Evolutionary conservation across 2,113 vertebrate genomes (phyloP), one percentile per base, ranked within the genome.

Genomic region (Hirundichthys speculiger): DNA sequence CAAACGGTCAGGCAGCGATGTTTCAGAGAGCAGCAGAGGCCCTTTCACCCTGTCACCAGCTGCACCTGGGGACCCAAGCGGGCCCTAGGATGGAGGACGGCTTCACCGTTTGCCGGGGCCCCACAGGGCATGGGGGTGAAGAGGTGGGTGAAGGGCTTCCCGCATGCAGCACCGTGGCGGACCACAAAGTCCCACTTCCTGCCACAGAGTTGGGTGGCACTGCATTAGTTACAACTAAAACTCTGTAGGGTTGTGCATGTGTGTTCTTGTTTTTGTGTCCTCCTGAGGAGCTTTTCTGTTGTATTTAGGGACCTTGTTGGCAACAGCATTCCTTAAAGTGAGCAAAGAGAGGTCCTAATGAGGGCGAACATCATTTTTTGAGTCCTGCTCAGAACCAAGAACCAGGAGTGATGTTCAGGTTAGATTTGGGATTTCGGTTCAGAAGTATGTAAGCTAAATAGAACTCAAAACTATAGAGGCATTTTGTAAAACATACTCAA

Each of bases 171-270:
- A 13, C 45, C 12, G 11, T 69, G 48, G 74, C 49, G 21, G 81
- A 88, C 19, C 89, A 91, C 48, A 81, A 79, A 42, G 25, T 93
- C 27, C 92, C 92, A 79, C 90, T 93, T 86, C 92, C 92, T 85
- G 92, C 92, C 63, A 93, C 90, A 24, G 92, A 93, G 76, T 64
- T 92, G 21, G 91, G 91, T 58, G 88, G 80, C 62, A 86, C 91
- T 0, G 88, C 78, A 0, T 63, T 93, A 34, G 92, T 93, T 19
- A 93, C 92, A 5, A 85, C 92, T 2, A 93, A 93, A 76, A 93
- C 91, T 9, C 45, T 91, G 18, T 90, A 87, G 69, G 14, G 15
- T 0, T 30, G 16, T 1, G 53, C 56, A 22, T 27, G 30, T 69
- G 57, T 51, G 57, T 60, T 5, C 0, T 4, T 30, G 27, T 7